These are phyloP conservation scores for Macroteleia sp. DNA, from an alignment of 2,888 invertebrate genomes.

Conservation along the genomic window DNA sequence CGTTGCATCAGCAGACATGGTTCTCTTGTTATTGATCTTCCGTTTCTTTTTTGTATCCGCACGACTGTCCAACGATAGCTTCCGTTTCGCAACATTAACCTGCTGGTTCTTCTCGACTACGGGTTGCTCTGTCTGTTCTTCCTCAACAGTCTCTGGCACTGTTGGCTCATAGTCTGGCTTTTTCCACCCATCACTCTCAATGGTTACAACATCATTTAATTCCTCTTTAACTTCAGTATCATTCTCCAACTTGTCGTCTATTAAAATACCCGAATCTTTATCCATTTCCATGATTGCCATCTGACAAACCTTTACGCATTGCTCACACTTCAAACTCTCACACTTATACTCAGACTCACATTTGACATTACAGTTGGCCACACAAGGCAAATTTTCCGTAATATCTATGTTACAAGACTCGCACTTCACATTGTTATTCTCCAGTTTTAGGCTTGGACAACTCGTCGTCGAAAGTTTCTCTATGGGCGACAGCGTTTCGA, in stretches of 20 bases:
- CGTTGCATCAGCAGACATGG: conserved; percentile 11
- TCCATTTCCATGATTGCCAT: conserved; percentile 79
- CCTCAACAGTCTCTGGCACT: conserved; percentile 74
- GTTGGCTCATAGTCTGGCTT: conserved; percentile 82
- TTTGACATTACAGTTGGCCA: conserved; percentile 79
- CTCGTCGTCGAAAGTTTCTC: conserved; percentile 72
- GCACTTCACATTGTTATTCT: conserved; percentile 82
- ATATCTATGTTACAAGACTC: conserved; percentile 79
- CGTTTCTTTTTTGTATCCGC: conserved; percentile 67
- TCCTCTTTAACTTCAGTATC: conserved; percentile 84
- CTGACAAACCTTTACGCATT: conserved; percentile 80
- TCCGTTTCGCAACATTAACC: conserved; percentile 80
- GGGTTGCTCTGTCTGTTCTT: conserved; percentile 15
- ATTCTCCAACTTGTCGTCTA: conserved; percentile 79
- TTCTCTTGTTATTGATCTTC: conserved; percentile 32
- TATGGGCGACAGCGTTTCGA: conserved; percentile 78
- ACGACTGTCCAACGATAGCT: conserved; percentile 84
- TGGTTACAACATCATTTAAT: conserved; percentile 85
- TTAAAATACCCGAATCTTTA: conserved; percentile 79
- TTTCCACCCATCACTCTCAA: conserved; percentile 84
- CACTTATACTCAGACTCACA: conserved; percentile 80
- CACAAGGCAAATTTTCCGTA: conserved; percentile 74
- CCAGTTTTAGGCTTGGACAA: conserved; percentile 76
- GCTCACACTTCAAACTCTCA: conserved; percentile 81
- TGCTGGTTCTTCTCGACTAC: conserved; percentile 27